Evolutionary conservation across 2,797 vertebrate species (phyloP).

Genomic region (Tokudaia tokunoshimensis): DNA sequence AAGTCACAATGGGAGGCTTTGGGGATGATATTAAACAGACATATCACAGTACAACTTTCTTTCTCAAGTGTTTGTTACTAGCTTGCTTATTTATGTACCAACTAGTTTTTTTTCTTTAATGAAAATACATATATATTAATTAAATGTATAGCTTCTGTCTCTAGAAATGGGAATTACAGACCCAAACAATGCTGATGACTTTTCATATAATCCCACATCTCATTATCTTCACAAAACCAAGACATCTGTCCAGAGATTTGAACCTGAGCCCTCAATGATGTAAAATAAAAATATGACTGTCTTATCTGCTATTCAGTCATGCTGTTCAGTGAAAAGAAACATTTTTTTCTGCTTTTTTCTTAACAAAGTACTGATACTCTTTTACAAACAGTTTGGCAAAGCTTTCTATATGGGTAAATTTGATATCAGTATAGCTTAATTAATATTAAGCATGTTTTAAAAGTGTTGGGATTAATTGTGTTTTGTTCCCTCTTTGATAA

Average conservation of each 20-base stretch:
- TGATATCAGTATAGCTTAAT: neutral
- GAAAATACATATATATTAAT: neutral
- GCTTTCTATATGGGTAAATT: neutral
- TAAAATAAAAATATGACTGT: no score
- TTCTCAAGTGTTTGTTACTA: neutral
- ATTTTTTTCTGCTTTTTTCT: neutral
- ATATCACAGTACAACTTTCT: neutral
- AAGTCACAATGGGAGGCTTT: neutral
- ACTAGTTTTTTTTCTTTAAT: no score
- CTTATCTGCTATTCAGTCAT: neutral
- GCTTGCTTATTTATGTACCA: neutral
- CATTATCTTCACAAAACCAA: neutral
- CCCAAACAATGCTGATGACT: no score
- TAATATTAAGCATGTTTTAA: neutral
- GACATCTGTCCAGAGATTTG: rapidly evolving
- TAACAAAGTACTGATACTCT: neutral
- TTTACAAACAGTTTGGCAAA: neutral
- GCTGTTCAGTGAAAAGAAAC: neutral
- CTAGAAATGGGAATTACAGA: neutral
- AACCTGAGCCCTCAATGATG: no score
- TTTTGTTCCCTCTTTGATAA: neutral
- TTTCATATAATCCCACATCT: neutral
- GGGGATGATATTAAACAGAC: neutral
- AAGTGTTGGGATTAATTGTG: neutral
- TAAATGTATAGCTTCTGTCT: neutral